These are phyloP conservation scores for Stenolophus ochropezus DNA, from an alignment of 2,888 invertebrate genomes.

Conservation along the genomic window DNA sequence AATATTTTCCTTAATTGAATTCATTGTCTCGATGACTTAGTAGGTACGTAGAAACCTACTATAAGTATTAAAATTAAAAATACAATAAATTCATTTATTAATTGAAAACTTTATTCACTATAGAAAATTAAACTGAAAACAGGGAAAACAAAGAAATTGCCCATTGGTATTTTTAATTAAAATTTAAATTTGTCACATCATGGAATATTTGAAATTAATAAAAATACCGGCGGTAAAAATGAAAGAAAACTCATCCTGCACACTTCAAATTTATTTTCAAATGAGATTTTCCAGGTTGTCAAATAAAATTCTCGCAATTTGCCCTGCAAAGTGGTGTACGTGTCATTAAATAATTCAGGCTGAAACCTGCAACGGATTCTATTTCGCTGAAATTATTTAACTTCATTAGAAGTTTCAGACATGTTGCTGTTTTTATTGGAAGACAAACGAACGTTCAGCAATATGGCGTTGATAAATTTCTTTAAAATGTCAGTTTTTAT, in stretches of 20 bases:
- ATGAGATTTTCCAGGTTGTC: slow-evolving; percentile 26
- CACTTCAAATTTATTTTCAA: slow-evolving; percentile 14
- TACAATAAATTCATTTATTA: too few relatives aligned
- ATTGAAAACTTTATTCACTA: too few relatives aligned
- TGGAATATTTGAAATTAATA: slow-evolving; percentile 24
- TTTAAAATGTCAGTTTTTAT: neutral
- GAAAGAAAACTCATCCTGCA: neutral
- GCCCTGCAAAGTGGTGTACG: neutral
- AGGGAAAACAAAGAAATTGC: neutral
- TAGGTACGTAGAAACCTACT: too few relatives aligned
- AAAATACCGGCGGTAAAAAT: slow-evolving; percentile 7
- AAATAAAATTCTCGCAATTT: slow-evolving; percentile 27
- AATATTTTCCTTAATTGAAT: too few relatives aligned
- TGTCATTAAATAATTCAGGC: slow-evolving; percentile 25
- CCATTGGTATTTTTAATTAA: slow-evolving; percentile 17
- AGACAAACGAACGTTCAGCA: neutral
- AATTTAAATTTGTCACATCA: neutral
- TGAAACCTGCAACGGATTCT: neutral
- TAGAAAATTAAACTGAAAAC: too few relatives aligned
- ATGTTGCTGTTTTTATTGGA: neutral
- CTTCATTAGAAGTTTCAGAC: slow-evolving; percentile 14
- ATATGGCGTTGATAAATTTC: neutral
- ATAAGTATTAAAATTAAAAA: too few relatives aligned
- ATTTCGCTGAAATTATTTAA: slow-evolving; percentile 27
- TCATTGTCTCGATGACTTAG: too few relatives aligned